These are phyloP conservation scores for Coilia nasus DNA, from an alignment of 2,797 vertebrate species.

Conservation along the genomic window DNA sequence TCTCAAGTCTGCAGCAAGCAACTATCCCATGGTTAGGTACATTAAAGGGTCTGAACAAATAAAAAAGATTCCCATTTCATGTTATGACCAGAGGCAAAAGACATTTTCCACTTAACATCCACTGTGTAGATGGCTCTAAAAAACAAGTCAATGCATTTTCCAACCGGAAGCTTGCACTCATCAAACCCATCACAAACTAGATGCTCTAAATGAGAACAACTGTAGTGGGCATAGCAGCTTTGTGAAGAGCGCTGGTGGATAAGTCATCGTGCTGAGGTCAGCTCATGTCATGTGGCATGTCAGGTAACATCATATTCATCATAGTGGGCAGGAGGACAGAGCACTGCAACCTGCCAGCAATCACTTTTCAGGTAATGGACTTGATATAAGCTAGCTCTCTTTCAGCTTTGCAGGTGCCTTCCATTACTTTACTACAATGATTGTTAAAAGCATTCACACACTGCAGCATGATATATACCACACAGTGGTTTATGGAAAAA, in stretches of 20 bases:
- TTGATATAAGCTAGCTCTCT: not conserved
- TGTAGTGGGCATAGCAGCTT: slow-evolving; percentile 24
- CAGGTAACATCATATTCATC: slow-evolving; percentile 19
- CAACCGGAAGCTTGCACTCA: not conserved
- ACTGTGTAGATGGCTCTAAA: not conserved
- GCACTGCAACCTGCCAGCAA: not conserved
- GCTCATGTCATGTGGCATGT: slow-evolving; percentile 11
- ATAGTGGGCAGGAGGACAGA: not conserved
- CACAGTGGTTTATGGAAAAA: not conserved
- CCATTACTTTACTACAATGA: not conserved
- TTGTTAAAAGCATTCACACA: not conserved
- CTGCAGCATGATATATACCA: too few relatives aligned
- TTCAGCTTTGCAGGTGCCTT: not conserved
- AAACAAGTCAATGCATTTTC: not conserved
- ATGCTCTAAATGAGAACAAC: not conserved
- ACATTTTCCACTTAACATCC: not conserved
- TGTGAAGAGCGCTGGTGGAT: not conserved
- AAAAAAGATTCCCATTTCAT: not conserved
- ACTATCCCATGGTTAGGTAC: not conserved
- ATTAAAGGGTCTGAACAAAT: not conserved
- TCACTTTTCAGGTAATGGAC: not conserved
- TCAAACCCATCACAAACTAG: not conserved
- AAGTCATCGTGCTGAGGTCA: slow-evolving; percentile 25
- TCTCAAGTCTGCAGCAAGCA: not conserved
- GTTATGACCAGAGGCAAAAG: not conserved